Conservation (phyloP, 1,140 invertebrate species). For the Adelges cooleyi region DNA sequence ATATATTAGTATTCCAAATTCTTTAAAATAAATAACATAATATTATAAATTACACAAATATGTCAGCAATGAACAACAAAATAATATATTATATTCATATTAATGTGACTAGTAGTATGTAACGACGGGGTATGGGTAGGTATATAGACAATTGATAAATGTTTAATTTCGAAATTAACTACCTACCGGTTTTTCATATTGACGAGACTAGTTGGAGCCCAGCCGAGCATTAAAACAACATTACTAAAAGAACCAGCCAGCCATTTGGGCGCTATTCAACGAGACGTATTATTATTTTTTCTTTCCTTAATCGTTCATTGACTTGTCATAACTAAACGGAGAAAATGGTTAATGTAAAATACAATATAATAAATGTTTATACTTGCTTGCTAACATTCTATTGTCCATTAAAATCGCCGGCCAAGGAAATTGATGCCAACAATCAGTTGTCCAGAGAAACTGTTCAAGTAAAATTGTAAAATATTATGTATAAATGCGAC, state of each 20-base stretch:
- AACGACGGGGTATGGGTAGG: too few relatives aligned
- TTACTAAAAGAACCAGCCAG: constrained; percentile 10
- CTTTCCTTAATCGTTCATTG: neutral
- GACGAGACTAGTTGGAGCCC: constrained; percentile 17
- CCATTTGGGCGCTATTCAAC: constrained; percentile 16
- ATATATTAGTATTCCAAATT: too few relatives aligned
- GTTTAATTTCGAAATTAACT: neutral
- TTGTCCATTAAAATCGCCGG: neutral
- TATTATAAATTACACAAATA: too few relatives aligned
- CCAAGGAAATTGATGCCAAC: constrained; percentile 4
- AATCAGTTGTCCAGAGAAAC: too few relatives aligned
- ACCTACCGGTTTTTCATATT: constrained; percentile 9
- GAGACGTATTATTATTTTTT: neutral
- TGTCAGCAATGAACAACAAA: too few relatives aligned
- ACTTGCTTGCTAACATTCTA: neutral
- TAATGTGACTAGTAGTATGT: too few relatives aligned
- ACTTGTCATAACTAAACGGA: constrained; percentile 6
- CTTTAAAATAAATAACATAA: too few relatives aligned
- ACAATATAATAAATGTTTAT: constrained; percentile 5
- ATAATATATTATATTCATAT: too few relatives aligned
- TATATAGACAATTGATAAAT: too few relatives aligned
- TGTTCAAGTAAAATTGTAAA: too few relatives aligned
- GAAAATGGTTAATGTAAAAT: neutral
- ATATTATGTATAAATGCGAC: too few relatives aligned
- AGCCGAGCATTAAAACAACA: constrained; percentile 17